phyloP scores from a whole-genome alignment of 2,888 invertebrate species.

The Zele albiditarsus region DNA sequence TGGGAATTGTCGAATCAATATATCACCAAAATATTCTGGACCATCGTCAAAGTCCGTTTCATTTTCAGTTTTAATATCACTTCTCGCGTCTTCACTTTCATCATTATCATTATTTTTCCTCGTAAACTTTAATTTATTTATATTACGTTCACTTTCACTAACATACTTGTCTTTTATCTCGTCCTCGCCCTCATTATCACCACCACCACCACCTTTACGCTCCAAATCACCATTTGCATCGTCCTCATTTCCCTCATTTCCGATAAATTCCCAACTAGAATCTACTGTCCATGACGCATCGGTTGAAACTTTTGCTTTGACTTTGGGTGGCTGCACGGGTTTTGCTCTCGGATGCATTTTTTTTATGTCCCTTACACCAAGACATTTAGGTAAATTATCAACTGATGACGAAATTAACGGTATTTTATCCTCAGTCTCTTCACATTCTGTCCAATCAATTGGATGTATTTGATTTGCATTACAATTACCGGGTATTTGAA shows the following conservation, averaged over 20 bases:
- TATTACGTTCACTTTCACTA: constrained; percentile 36
- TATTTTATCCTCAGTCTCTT: constrained; percentile 68
- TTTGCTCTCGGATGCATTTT: constrained; percentile 77
- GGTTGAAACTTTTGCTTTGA: constrained; percentile 72
- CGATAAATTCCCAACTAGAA: constrained; percentile 93
- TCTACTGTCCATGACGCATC: constrained; percentile 86
- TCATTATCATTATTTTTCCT: constrained; percentile 72
- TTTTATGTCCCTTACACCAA: constrained; percentile 69
- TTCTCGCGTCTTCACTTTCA: constrained; percentile 59
- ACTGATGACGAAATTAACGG: constrained; percentile 79
- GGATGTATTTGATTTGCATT: constrained; percentile 65
- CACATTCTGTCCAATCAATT: constrained; percentile 69
- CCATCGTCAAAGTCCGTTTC: constrained; percentile 76
- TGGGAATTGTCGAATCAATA: constrained; percentile 71
- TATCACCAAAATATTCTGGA: constrained; percentile 72
- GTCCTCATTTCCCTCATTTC: constrained; percentile 72
- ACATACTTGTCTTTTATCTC: constrained; percentile 30
- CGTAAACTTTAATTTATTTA: constrained; percentile 12
- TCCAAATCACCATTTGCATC: constrained; percentile 29
- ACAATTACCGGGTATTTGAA: constrained; percentile 59
- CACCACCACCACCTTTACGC: constrained; percentile 22
- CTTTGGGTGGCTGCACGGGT: constrained; percentile 82
- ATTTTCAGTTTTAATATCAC: constrained; percentile 63
- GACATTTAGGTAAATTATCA: constrained; percentile 76
- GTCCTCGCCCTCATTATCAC: constrained; percentile 27